These are phyloP conservation scores for Mustela nigripes DNA, from an alignment of 2,113 vertebrate genomes.

Conservation along the genomic window DNA sequence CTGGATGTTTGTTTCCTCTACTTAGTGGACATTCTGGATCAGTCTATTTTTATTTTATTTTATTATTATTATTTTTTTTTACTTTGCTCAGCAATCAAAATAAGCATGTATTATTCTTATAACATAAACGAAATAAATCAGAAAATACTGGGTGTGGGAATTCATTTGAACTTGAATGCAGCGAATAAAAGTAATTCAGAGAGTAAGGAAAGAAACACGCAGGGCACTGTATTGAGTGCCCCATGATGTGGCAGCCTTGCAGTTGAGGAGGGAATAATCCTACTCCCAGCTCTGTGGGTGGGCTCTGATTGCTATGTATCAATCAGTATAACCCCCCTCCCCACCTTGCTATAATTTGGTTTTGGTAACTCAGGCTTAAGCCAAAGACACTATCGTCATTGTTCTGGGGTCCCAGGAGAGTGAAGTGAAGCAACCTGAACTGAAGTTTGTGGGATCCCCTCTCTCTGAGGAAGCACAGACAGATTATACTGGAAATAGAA, in stretches of 20 bases:
- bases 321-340: neutral
- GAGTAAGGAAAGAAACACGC: neutral
- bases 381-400: neutral
- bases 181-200: neutral
- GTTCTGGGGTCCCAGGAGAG: neutral
- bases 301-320: neutral
- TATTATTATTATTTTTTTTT: neutral
- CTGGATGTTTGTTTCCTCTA: neutral
- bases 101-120: neutral
- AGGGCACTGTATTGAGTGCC: neutral
- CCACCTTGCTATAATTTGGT: neutral
- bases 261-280: neutral
- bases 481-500: neutral
- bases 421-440: neutral
- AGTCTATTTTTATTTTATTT: neutral
- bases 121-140: constrained; percentile 51
- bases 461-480: neutral
- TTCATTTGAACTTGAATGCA: constrained; percentile 25
- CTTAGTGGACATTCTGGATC: neutral
- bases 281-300: neutral
- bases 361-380: constrained; percentile 2
- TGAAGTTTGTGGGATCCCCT: neutral
- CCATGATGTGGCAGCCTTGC: neutral
- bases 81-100: neutral
- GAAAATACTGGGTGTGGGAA: neutral